Evolutionary conservation across 2,113 vertebrate species (phyloP).

Genomic region (Macquaria australasica): DNA sequence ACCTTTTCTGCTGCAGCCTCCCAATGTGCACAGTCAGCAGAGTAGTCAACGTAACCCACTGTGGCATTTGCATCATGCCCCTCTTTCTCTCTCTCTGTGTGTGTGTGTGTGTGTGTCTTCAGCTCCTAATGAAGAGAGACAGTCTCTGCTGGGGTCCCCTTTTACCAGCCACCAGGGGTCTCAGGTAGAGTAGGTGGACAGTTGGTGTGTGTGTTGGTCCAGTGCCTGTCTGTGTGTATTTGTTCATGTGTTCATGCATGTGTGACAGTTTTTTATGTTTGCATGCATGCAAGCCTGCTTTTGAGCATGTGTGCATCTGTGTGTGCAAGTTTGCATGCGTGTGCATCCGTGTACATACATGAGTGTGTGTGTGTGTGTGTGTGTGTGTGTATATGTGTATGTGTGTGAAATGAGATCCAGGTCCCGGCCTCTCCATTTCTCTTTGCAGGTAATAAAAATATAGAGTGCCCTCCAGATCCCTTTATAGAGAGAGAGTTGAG

Average conservation of each 20-base stretch:
- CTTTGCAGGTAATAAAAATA: slow-evolving; percentile 84
- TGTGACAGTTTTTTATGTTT: slow-evolving; percentile 20
- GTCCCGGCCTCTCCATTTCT: slow-evolving; percentile 82
- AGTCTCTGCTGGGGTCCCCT: slow-evolving; percentile 69
- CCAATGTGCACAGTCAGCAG: slow-evolving; percentile 79
- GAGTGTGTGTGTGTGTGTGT: slow-evolving; percentile 17
- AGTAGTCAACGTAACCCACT: slow-evolving; percentile 66
- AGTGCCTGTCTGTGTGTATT: not conserved
- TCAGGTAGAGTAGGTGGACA: slow-evolving; percentile 55
- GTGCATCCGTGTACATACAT: not conserved
- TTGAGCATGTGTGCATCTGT: slow-evolving; percentile 3
- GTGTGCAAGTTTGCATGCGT: not conserved
- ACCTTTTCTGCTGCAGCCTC: slow-evolving; percentile 65
- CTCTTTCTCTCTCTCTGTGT: slow-evolving; percentile 7
- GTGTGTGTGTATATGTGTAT: no score
- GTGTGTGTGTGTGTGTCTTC: slow-evolving; percentile 42
- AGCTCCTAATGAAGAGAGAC: slow-evolving; percentile 80
- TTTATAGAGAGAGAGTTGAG: slow-evolving; percentile 84
- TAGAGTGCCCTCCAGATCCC: slow-evolving; percentile 84
- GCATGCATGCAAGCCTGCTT: slow-evolving; percentile 12
- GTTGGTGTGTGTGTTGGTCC: slow-evolving; percentile 11
- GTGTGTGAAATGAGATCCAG: slow-evolving; percentile 79
- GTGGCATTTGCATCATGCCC: slow-evolving; percentile 75
- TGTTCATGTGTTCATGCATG: slow-evolving; percentile 12
- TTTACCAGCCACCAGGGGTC: slow-evolving; percentile 54